Evolutionary conservation across 1,140 invertebrate species (phyloP).

Genomic region (Phortica variegata): DNA sequence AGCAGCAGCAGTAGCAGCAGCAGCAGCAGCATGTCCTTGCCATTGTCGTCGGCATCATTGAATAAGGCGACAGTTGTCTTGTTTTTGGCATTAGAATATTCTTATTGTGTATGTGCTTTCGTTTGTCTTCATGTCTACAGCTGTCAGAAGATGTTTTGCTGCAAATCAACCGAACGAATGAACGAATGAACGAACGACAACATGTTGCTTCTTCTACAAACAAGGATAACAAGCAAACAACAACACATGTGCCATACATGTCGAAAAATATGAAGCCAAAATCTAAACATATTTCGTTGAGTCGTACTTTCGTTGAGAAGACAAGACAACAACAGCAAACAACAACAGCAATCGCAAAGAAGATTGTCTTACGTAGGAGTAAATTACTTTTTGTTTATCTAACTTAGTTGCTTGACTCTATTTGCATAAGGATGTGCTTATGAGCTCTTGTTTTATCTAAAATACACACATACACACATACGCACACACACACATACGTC

Average conservation of each 20-base stretch:
- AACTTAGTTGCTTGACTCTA: constrained; percentile 28
- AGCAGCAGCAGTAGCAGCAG: constrained; percentile 5
- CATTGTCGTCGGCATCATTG: constrained; percentile 1
- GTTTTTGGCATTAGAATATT: background rate
- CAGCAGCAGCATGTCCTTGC: constrained; percentile 14
- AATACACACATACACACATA: too few species aligned
- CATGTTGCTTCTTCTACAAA: constrained; percentile 8
- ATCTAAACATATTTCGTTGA: too few species aligned
- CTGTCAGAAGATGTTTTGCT: too few species aligned
- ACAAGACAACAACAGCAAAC: too few species aligned
- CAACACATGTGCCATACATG: too few species aligned
- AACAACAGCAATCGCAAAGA: too few species aligned
- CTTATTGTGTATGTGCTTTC: background rate
- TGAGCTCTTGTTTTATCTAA: constrained; percentile 47
- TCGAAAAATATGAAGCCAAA: too few species aligned
- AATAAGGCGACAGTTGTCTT: background rate
- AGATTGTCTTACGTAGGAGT: constrained; percentile 17
- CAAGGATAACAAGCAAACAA: constrained; percentile 8
- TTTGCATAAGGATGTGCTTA: constrained; percentile 54
- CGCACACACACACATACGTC: too few species aligned
- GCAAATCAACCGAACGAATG: too few species aligned
- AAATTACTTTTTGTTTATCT: constrained; percentile 53
- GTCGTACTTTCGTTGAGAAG: too few species aligned
- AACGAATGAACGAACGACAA: too few species aligned
- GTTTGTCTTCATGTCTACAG: background rate